Evolutionary conservation across 2,888 invertebrate genomes (phyloP), one percentile per base, ranked within the genome.

Genomic region (Oligia fasciuncula): DNA sequence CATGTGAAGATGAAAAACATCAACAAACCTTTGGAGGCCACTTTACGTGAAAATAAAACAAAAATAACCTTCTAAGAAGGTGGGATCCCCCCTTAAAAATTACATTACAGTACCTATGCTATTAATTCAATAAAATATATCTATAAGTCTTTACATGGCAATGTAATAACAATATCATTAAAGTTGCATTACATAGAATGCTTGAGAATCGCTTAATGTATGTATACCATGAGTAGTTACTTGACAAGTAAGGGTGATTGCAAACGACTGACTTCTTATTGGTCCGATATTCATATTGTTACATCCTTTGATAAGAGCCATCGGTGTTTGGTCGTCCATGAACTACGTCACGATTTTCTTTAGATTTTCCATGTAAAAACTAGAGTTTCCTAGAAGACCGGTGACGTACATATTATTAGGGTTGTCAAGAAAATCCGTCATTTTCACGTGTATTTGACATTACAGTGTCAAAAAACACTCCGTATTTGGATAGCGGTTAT

Each of bases 61-160:
- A 60, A 43, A 62, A 9, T 43, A 35, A 46, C 51, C n/a, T 46
- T 66, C 60, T 43, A n/a, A 35, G 6, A 77, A 60, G 57, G 40
- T 29, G 57, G 57, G 46, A 43, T 43, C 29, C 43, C 6, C 60
- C 8, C 51, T 60, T 60, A 23, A 72, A 70, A 54, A 8, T 49
- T 65, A 65, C 14, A 29, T 51, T 65, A 57, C 14, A 49, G 35
- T 54, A n/a, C 2, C 5, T 62, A 46, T 19, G n/a, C 2, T 29
- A 29, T 29, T 60, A 67, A 46, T 73, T 74, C 29, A 49, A 49
- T 65, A 46, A 43, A 46, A 35, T 46, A 51, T 43, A 23, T 23
- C 6, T 67, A 51, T 14, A 77, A 63, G 69, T 78, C 11, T 78
- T 69, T 63, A 69, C 13, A 79, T 79, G 79, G 65, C 79, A 79